phyloP scores from a whole-genome alignment of 2,797 vertebrate species.

The Rhyacichthys aspro region DNA sequence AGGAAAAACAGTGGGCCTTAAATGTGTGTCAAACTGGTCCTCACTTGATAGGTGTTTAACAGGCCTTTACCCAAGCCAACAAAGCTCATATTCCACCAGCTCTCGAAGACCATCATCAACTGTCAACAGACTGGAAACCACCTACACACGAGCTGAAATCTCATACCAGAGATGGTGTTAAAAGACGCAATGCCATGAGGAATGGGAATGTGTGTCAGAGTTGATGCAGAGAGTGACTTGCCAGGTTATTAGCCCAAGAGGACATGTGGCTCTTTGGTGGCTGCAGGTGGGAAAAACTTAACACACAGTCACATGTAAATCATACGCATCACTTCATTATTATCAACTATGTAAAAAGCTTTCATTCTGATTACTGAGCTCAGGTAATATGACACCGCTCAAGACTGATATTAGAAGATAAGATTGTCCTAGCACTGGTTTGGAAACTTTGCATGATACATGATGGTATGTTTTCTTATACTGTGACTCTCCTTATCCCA shows the following conservation, averaged over 20 bases:
- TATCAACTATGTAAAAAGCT: too few relatives aligned
- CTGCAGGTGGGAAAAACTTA: constrained; percentile 41
- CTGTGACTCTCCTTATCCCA: not conserved
- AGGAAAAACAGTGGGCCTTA: constrained; percentile 5
- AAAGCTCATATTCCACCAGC: constrained; percentile 53
- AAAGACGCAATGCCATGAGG: constrained; percentile 27
- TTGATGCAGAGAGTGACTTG: constrained; percentile 18
- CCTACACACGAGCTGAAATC: constrained; percentile 61
- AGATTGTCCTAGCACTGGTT: too few relatives aligned
- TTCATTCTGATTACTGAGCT: constrained; percentile 29
- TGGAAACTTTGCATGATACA: not conserved
- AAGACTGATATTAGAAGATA: not conserved
- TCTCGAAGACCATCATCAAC: constrained; percentile 37
- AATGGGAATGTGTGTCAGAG: constrained; percentile 22
- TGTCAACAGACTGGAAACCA: constrained; percentile 64
- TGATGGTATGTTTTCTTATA: not conserved
- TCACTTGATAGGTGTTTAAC: constrained; percentile 53
- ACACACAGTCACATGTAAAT: constrained; percentile 4
- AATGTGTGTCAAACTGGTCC: constrained; percentile 22
- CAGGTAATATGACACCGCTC: constrained; percentile 50
- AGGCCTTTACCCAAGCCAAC: constrained; percentile 26
- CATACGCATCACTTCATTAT: too few relatives aligned
- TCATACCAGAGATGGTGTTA: constrained; percentile 54
- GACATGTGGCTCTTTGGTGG: constrained; percentile 18
- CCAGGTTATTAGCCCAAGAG: constrained; percentile 24